Evolutionary conservation across 2,888 invertebrate species (phyloP).

Genomic region (Anticlea derivata): DNA sequence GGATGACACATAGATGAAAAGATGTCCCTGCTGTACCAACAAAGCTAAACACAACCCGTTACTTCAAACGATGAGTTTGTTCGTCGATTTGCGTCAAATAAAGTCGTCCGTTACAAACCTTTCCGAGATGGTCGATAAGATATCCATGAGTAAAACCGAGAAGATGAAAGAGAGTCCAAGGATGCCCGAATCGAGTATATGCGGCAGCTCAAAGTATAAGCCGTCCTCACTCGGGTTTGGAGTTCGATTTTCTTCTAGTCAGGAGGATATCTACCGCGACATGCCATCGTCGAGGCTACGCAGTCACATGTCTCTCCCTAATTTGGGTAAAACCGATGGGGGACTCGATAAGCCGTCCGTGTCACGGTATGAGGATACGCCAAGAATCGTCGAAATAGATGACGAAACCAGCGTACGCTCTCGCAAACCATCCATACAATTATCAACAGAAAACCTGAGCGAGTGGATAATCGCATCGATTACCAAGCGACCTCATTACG

Average conservation of each 20-base stretch:
- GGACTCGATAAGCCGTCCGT: constrained; percentile 56
- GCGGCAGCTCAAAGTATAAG: constrained; percentile 66
- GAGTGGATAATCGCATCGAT: constrained; percentile 73
- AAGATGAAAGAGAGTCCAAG: constrained; percentile 53
- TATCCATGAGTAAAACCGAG: constrained; percentile 67
- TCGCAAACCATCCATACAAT: constrained; percentile 51
- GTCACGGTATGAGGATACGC: constrained; percentile 49
- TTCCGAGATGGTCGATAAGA: constrained; percentile 78
- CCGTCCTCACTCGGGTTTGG: constrained; percentile 74
- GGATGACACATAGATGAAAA: constrained; percentile 30
- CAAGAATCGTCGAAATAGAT: constrained; percentile 71
- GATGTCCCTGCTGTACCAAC: constrained; percentile 36
- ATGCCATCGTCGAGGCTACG: constrained; percentile 76
- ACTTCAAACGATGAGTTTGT: constrained; percentile 69
- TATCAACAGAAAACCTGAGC: constrained; percentile 67
- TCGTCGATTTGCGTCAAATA: constrained; percentile 77
- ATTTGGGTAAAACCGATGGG: constrained; percentile 68
- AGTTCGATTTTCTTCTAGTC: constrained; percentile 77
- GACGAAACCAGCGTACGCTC: constrained; percentile 55
- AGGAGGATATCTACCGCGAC: constrained; percentile 72
- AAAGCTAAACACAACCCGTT: constrained; percentile 32
- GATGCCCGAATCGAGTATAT: constrained; percentile 56
- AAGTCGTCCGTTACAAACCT: constrained; percentile 77
- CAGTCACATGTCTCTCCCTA: constrained; percentile 78
- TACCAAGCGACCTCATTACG: constrained; percentile 72